These are phyloP conservation scores for Crotalus tigris DNA, from an alignment of 2,113 vertebrate genomes.

Conservation along the genomic window DNA sequence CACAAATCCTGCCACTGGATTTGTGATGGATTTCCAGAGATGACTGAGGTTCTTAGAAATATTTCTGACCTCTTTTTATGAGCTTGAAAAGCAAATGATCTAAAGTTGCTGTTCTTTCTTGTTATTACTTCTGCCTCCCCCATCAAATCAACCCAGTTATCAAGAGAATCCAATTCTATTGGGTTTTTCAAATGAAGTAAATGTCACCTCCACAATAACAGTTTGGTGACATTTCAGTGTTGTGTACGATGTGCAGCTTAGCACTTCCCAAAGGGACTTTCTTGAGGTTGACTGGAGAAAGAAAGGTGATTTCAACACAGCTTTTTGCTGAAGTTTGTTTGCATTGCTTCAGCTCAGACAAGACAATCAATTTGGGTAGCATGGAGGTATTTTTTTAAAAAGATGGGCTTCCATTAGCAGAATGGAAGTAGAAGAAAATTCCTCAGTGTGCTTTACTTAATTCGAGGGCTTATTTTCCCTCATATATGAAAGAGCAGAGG, in stretches of 20 bases:
- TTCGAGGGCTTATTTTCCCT: neutral
- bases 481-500: neutral
- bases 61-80: neutral
- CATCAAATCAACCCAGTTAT: neutral
- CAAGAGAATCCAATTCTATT: neutral
- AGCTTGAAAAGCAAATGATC: neutral
- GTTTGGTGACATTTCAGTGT: slow-evolving; percentile 38
- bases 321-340: slow-evolving; percentile 14
- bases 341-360: slow-evolving; percentile 9
- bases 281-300: neutral
- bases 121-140: neutral
- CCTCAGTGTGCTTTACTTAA: neutral
- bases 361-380: slow-evolving; percentile 34
- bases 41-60: neutral
- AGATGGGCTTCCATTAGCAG: neutral
- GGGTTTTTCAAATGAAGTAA: slow-evolving; percentile 15
- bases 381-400: slow-evolving; percentile 14
- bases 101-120: neutral
- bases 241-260: neutral
- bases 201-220: slow-evolving; percentile 29
- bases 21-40: neutral
- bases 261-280: neutral
- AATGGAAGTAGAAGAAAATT: neutral
- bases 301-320: neutral
- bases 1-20: neutral